These are phyloP conservation scores for Pristionchus pacificus DNA, from an alignment of 1,140 invertebrate species.

Conservation along the genomic window DNA sequence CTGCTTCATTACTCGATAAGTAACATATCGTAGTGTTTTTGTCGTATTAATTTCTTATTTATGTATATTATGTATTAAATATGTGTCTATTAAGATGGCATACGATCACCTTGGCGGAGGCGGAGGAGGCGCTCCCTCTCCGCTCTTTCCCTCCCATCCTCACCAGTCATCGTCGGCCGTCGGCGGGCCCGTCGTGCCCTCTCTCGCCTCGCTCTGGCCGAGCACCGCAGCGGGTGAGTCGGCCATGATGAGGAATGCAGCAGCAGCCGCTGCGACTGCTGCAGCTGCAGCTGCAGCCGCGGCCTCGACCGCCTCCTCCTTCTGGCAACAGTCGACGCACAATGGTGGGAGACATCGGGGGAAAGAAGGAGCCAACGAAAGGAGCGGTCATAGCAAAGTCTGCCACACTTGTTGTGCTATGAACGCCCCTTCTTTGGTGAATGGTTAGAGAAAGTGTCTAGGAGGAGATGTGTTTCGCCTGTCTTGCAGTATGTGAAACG, in stretches of 20 bases:
- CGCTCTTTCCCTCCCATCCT: background rate
- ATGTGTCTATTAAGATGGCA: background rate
- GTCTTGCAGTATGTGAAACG: background rate
- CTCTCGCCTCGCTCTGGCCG: background rate
- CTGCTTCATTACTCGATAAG: no score
- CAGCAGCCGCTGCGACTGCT: background rate
- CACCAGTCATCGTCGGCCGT: no score
- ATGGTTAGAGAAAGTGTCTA: no score
- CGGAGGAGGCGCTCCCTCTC: no score
- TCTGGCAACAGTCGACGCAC: background rate
- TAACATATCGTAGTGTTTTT: no score
- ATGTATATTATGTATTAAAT: no score
- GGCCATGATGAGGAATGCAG: background rate
- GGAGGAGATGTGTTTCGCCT: no score
- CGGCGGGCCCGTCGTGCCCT: no score
- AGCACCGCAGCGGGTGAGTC: background rate
- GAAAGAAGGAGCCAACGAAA: no score
- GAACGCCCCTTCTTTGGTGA: background rate
- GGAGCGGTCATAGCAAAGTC: no score
- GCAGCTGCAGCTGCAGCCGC: background rate
- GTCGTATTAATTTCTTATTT: no score
- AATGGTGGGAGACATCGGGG: no score
- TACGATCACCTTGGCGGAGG: background rate
- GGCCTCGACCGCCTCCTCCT: background rate
- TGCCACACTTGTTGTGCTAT: background rate